phyloP scores from a whole-genome alignment of 64 coral and sea anemone species.

The Acropora tenuis region DNA sequence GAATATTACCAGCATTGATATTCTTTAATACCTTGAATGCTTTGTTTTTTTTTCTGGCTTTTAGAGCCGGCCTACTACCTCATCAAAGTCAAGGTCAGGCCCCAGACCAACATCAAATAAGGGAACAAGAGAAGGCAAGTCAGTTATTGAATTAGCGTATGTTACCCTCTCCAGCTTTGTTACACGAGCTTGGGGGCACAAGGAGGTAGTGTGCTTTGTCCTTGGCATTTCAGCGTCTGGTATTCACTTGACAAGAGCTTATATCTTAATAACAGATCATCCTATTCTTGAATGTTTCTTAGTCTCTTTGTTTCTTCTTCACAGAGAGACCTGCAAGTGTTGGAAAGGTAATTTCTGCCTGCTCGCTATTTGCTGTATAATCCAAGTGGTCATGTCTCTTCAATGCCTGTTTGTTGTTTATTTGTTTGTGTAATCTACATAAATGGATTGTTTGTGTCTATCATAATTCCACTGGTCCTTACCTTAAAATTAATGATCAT shows the following conservation, averaged over 20 bases:
- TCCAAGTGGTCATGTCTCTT: too few relatives aligned
- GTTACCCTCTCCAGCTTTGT: neutral
- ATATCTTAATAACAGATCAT: neutral
- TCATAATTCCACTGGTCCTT: too few relatives aligned
- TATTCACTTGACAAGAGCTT: neutral
- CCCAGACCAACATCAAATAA: neutral
- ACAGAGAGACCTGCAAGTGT: slow-evolving; percentile 16
- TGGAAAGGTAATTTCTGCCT: neutral
- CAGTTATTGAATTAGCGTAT: neutral
- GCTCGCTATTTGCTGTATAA: too few relatives aligned
- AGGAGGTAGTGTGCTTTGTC: too few relatives aligned
- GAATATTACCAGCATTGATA: neutral
- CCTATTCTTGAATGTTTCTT: neutral
- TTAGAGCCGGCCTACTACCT: slow-evolving; percentile 8
- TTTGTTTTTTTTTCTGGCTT: neutral
- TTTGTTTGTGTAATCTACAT: too few relatives aligned
- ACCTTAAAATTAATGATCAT: too few relatives aligned
- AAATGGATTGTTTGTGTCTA: too few relatives aligned
- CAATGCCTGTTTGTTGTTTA: too few relatives aligned
- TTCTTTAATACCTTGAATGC: neutral
- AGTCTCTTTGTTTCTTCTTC: neutral
- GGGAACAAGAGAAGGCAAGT: neutral
- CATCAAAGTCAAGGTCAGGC: slow-evolving; percentile 28
- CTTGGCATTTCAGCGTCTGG: too few relatives aligned
- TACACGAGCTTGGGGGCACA: neutral